Evolutionary conservation across 2,113 vertebrate species (phyloP).

Genomic region (Lutjanus erythropterus): DNA sequence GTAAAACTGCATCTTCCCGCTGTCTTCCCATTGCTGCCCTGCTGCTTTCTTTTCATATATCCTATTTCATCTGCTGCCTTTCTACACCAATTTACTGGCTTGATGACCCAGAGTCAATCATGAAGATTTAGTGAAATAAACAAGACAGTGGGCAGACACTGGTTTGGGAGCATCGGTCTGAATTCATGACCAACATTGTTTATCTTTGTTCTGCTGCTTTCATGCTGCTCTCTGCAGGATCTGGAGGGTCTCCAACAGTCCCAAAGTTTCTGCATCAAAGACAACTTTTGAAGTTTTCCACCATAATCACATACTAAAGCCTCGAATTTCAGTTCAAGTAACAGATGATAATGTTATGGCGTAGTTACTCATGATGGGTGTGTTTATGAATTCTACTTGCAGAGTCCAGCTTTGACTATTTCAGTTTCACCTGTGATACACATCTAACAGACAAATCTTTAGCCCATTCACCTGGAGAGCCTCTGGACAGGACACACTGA

Average conservation of each 20-base stretch:
- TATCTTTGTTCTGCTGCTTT: conserved; percentile 22
- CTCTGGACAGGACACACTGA: not conserved
- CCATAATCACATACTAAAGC: not conserved
- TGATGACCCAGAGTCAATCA: conserved; percentile 33
- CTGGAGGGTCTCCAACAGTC: conserved; percentile 3
- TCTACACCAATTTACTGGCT: conserved; percentile 4
- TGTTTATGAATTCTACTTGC: not conserved
- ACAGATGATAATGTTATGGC: too few relatives aligned
- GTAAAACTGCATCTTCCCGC: conserved; percentile 1
- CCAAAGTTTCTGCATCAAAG: not conserved
- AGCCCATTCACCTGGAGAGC: not conserved
- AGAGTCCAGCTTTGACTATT: not conserved
- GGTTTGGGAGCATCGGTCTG: conserved; percentile 1
- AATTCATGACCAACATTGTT: conserved; percentile 15
- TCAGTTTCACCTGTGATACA: not conserved
- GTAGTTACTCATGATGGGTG: not conserved
- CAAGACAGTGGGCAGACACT: not conserved
- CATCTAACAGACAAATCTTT: not conserved
- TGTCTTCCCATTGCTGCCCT: not conserved
- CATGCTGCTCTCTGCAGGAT: conserved; percentile 34
- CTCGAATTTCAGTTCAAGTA: not conserved
- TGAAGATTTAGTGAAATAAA: conserved; percentile 37
- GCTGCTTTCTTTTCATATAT: conserved; percentile 20
- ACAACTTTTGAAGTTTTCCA: not conserved
- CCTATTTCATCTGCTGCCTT: not conserved